Base-by-base conservation (phyloP, 1,140 invertebrate genomes). In the Pseudomyrmex gracilis region DNA sequence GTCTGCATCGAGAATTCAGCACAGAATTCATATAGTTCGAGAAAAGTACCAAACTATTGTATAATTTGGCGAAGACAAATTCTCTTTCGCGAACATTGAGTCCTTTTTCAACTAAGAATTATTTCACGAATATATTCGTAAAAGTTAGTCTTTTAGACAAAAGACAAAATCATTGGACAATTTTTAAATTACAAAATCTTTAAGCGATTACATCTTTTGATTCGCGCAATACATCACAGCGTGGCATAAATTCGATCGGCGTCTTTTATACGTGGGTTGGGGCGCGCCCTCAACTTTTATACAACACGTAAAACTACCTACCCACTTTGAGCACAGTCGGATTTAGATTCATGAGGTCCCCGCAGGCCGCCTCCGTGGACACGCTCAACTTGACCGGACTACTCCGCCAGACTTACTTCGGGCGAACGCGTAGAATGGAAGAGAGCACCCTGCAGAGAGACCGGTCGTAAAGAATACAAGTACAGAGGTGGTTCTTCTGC, bases 261-360 rank as follows among this genome's bases (percentile, higher is more conserved):
- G 76, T 64, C 51, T 84, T 61, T 83, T 53, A n/a, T 9, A 1
- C 43, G 43, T 12, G n/a, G 47, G 13, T 15, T 17, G 22, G 53
- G 13, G 15, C 51, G 10, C 34, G 20, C 68, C 43, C 60, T 74
- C 4, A 67, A 74, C 63, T 91, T 86, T 60, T 90, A 88, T 34
- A 34, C 34, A 58, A 88, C 76, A 74, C 82, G 77, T 64, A 90
- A 91, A 78, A 91, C 66, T 91, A 86, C 64, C 78, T 49, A 34
- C 68, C 85, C 22, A 68, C 51, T 24, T 80, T 90, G 43, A 87
- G 78, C 85, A 61, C 77, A 80, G 84, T 91, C 7, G 84, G 66
- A 84, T 84, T 77, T 49, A 85, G 77, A 66, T 91, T 89, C 63
- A 84, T 85, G 55, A 85, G 60, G 57, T 82, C 80, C 73, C 68